Conservation (phyloP, 2,113 vertebrate genomes). For the Lota lota region DNA sequence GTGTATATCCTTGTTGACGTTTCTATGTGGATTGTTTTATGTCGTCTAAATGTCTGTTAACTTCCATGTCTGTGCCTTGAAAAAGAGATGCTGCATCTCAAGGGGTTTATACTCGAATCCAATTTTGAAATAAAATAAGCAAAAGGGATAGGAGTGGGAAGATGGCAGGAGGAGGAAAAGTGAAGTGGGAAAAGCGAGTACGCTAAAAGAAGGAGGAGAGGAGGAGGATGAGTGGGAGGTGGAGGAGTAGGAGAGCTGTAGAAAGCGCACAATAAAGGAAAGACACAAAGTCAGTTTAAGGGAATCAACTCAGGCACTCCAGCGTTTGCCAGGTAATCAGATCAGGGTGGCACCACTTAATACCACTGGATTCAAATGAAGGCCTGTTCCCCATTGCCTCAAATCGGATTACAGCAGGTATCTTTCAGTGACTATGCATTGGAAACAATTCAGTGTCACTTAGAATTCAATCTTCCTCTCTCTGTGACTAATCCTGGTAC, state of each 20-base stretch:
- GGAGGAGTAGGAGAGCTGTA: not conserved
- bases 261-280: not conserved
- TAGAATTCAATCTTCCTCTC: too few species aligned
- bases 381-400: constrained; percentile 14
- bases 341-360: constrained; percentile 17
- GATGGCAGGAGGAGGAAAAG: too few species aligned
- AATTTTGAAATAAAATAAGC: too few species aligned
- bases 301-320: not conserved
- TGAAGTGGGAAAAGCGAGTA: not conserved
- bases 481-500: not conserved
- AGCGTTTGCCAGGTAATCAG: not conserved
- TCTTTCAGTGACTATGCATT: constrained; percentile 19
- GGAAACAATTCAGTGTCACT: constrained; percentile 5
- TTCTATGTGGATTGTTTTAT: too few species aligned
- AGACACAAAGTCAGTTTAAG: too few species aligned
- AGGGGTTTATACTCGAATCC: too few species aligned
- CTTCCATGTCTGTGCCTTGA: too few species aligned
- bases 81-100: too few species aligned
- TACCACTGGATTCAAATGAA: not conserved
- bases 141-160: too few species aligned
- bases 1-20: too few species aligned
- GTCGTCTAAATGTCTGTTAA: too few species aligned
- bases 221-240: not conserved
- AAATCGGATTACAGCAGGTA: constrained; percentile 16
- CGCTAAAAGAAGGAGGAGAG: not conserved